A percentile compares a stretch with the other conserved stretches of the same genome.
phyloP scores from a whole-genome alignment of 1,140 invertebrate species.

The Glossosoma conforme region DNA sequence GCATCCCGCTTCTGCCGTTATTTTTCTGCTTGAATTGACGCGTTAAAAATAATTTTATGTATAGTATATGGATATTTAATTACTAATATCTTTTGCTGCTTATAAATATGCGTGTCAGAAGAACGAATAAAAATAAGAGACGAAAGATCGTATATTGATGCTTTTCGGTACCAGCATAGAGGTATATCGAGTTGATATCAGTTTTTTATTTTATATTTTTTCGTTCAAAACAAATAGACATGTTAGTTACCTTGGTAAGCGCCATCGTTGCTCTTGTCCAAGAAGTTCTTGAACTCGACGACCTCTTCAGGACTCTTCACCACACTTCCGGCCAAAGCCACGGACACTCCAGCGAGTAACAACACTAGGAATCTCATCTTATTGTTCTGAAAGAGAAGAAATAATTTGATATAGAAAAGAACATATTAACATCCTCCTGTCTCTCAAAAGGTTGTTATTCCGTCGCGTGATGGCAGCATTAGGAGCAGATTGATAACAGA shows the following conservation, averaged over 20 bases:
- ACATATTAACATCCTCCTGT: neutral
- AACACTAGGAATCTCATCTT: neutral
- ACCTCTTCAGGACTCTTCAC: neutral
- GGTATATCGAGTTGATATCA: neutral
- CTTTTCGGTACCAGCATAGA: no score
- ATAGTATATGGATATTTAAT: no score
- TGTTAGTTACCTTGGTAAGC: neutral
- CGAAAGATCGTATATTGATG: no score
- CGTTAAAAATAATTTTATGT: no score
- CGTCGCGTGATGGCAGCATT: no score
- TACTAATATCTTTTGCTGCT: no score
- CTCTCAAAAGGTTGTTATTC: neutral
- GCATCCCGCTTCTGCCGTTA: no score
- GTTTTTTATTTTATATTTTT: neutral
- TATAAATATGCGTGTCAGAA: no score
- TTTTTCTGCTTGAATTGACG: no score
- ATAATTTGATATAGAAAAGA: neutral
- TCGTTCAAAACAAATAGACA: neutral
- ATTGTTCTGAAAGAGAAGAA: no score
- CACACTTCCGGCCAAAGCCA: neutral
- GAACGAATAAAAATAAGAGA: no score
- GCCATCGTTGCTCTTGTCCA: slow-evolving; percentile 16
- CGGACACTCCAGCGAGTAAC: slow-evolving; percentile 2
- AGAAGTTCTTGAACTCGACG: slow-evolving; percentile 1
- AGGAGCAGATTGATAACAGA: no score